A percentile compares a stretch with the other conserved stretches of the same genome.
These are phyloP conservation scores for Zaprionus capensis DNA, from an alignment of 1,140 invertebrate genomes.

Conservation along the genomic window DNA sequence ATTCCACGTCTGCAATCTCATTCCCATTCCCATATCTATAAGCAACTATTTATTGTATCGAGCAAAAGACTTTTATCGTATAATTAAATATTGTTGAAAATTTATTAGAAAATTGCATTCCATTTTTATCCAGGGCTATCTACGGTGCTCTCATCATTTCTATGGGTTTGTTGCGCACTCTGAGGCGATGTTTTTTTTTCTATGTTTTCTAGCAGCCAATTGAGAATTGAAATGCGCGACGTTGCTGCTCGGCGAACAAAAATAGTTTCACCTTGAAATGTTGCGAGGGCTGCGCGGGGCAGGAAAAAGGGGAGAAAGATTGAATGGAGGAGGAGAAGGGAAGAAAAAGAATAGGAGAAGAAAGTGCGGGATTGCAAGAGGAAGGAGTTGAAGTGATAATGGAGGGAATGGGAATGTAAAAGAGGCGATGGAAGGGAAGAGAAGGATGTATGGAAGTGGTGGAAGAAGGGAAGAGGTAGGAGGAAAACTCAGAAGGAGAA, in stretches of 20 bases:
- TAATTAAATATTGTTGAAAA: conserved; percentile 22
- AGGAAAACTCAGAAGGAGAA: background rate
- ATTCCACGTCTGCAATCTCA: background rate
- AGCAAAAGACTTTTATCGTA: conserved; percentile 44
- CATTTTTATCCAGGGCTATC: conserved; percentile 25
- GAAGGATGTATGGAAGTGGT: background rate
- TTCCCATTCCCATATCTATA: background rate
- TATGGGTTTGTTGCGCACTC: conserved; percentile 74
- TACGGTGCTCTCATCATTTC: background rate
- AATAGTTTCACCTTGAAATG: conserved; percentile 76
- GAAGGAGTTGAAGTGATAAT: background rate
- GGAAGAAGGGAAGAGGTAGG: background rate
- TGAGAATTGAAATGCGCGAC: conserved; percentile 39
- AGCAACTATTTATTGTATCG: conserved; percentile 34
- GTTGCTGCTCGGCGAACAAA: conserved; percentile 44
- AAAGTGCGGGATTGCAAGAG: background rate
- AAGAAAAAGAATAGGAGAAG: background rate
- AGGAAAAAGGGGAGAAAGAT: background rate
- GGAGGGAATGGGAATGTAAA: background rate
- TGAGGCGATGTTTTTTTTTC: conserved; percentile 36
- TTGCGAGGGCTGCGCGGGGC: background rate
- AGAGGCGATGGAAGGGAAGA: background rate
- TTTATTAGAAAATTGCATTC: background rate
- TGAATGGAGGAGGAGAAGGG: too few relatives aligned
- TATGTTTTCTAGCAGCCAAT: conserved; percentile 59